A percentile compares a stretch with the other conserved stretches of the same genome.
phyloP scores from a whole-genome alignment of 2,113 vertebrate genomes.

The Mus spicilegus region DNA sequence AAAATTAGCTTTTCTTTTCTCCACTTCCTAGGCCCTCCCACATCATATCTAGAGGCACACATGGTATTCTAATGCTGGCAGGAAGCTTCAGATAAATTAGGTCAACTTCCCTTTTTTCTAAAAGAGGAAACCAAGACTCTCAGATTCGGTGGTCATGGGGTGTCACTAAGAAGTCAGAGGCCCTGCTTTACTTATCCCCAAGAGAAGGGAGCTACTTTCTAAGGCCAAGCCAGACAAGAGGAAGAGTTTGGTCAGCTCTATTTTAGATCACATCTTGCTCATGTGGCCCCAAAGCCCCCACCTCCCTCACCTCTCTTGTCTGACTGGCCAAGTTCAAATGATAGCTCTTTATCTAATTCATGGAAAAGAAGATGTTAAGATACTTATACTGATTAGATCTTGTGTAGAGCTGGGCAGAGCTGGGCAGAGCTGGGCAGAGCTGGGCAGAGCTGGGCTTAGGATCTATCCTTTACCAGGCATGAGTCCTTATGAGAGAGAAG shows the following conservation, averaged over 20 bases:
- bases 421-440: neutral
- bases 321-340: neutral
- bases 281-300: neutral
- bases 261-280: neutral
- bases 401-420: neutral
- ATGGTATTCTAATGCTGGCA: conserved; percentile 54
- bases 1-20: neutral
- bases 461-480: conserved; percentile 18
- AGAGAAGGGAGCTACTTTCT: neutral
- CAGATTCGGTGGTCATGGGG: neutral
- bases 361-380: neutral
- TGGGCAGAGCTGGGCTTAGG: neutral
- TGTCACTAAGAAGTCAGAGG: conserved; percentile 44
- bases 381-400: neutral
- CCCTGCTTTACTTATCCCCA: neutral
- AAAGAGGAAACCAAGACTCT: conserved; percentile 67
- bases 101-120: conserved; percentile 62
- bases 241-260: neutral
- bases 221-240: neutral
- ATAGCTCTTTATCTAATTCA: neutral
- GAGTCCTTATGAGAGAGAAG: neutral
- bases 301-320: neutral
- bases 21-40: neutral
- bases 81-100: conserved; percentile 48
- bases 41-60: neutral